Conservation (phyloP, 2,888 invertebrate genomes). For the Isoperla grammatica region DNA sequence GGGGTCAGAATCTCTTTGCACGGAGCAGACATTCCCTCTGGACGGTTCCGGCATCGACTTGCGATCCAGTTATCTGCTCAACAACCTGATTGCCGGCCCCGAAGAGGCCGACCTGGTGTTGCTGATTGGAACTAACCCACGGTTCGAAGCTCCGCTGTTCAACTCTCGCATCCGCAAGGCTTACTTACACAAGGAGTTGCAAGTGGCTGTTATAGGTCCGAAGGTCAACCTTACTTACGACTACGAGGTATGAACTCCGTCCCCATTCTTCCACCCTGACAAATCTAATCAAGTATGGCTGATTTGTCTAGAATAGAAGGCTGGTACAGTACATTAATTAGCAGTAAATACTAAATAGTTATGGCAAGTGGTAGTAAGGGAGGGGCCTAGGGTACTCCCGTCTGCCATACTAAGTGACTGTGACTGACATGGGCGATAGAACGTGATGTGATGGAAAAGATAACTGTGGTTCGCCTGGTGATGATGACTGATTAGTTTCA, state of each 20-base stretch:
- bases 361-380: too few relatives aligned
- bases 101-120: conserved; percentile 93
- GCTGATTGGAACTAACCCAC: conserved; percentile 92
- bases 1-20: conserved; percentile 80
- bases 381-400: too few relatives aligned
- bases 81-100: conserved; percentile 80
- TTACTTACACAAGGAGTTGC: conserved; percentile 88
- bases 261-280: too few relatives aligned
- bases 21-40: conserved; percentile 86
- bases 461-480: too few relatives aligned
- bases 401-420: too few relatives aligned
- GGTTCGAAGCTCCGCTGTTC: conserved; percentile 93
- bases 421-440: too few relatives aligned
- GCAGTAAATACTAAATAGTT: too few relatives aligned
- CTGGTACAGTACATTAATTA: too few relatives aligned
- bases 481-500: too few relatives aligned
- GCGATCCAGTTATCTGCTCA: conserved; percentile 86
- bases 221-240: conserved; percentile 90
- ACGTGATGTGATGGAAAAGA: too few relatives aligned
- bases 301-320: too few relatives aligned
- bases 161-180: conserved; percentile 94
- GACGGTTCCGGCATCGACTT: conserved; percentile 78
- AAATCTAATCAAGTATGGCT: too few relatives aligned
- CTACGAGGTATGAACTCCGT: conserved; percentile 56
- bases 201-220: conserved; percentile 82